Evolutionary conservation across 2,888 invertebrate genomes (phyloP), one percentile per base, ranked within the genome.

Genomic region (Himalopsyche tibetana): DNA sequence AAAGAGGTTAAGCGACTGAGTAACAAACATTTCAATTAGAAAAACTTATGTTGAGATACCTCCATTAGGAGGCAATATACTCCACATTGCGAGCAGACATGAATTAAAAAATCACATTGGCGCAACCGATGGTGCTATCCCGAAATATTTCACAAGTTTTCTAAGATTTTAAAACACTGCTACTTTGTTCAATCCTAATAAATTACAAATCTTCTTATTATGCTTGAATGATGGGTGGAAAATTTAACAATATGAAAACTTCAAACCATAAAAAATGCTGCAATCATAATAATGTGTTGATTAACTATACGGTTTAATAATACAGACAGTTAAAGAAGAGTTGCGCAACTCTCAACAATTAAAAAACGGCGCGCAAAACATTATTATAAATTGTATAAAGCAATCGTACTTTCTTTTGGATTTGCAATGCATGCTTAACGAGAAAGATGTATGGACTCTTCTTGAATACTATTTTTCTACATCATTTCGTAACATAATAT

Each of bases 231-330:
- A 19, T 28, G 9, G 19, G 0, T 63, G 56, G 19, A 56, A 56
- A n/a, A 56, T 56, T 56, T 56, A 45, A 56, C 63, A 19, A 19
- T 19, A 63, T 28, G 63, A 19, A 63, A 63, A n/a, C 63, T 19
- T 15, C 6, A 28, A n/a, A 28, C 63, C 63, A 63, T 63, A 19
- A 63, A 63, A 63, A 63, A 63, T 63, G 63, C 28, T 2, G 19
- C 15, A 63, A 63, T 63, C 63, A 63, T 63, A 63, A 63, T 63
- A 63, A 63, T 63, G 28, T 19, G 63, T 19, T 63, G 19, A 63
- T 63, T 63, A 63, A 63, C 63, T 19, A 1, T 28, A 28, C 63
- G 19, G 6, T 5, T 56, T 56, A 56, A n/a, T 6, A 63, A n/a
- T 63, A 19, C 63, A 63, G 9, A 11, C 63, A 28, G 63, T 19